Base-by-base conservation (phyloP, 2,888 invertebrate genomes). In the Tachina lurida region DNA sequence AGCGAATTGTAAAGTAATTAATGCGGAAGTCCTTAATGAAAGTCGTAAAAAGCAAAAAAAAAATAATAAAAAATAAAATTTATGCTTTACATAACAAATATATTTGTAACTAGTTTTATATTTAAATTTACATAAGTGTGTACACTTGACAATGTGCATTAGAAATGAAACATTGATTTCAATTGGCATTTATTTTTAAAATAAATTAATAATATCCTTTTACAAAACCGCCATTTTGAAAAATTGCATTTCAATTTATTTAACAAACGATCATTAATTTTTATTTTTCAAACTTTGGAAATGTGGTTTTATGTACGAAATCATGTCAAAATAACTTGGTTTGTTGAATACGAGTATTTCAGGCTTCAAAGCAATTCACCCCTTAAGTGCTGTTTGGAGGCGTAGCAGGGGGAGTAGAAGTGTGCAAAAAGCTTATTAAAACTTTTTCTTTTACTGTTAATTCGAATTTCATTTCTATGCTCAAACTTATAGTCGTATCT, bases 1-100 rank as follows among this genome's bases (percentile, higher is more conserved):
- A 62, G n/a, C 47, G 45, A 74, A 85, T 85, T 81, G 81, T 78
- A 45, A 60, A 70, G 56, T 79, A 79, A 83, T 82, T 86, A 83
- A 79, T 60, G 71, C 75, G 75, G 75, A 79, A 83, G 71, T 74
- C 56, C 79, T 83, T 83, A 83, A 79, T 79, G 71, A 83, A 63
- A 47, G 56, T 79, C 79, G 41, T 79, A 71, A 82, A 82, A 71
- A 82, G 63, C 54, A 56, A 45, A 56, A 56, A 45, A 56, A 22
- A 65, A 82, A 79, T 63, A 82, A 63, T 41, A 63, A 45, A 56
- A 17, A 13, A 58, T 39, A 63, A 31, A 52, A 71, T 83, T 71
- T 58, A 52, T 39, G 31, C 65, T 75, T 31, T 39, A 65, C 58
- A 71, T 65, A 47, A 41, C 13, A 67, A 31, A 39, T 13, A 10